A percentile compares a stretch with the other conserved stretches of the same genome.
phyloP scores from a whole-genome alignment of 2,113 vertebrate species.

The Pangasianodon gigas region DNA sequence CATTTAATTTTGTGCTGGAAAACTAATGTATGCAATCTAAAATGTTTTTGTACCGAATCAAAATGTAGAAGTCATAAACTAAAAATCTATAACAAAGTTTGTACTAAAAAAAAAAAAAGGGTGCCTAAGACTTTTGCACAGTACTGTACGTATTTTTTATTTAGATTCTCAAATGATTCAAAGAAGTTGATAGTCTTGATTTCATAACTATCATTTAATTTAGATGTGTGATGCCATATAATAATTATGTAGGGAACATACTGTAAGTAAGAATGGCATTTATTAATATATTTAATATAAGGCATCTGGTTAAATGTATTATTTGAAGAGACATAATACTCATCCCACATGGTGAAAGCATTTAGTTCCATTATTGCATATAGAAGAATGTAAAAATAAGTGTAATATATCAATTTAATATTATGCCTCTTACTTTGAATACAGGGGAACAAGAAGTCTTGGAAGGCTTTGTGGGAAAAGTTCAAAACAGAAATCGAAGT shows the following conservation, averaged over 20 bases:
- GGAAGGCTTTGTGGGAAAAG: slow-evolving; percentile 71
- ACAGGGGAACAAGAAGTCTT: slow-evolving; percentile 58
- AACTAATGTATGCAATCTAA: no score
- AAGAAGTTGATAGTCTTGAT: not conserved
- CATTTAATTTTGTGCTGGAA: no score
- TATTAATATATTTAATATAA: not conserved
- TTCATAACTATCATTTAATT: not conserved
- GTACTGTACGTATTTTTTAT: not conserved
- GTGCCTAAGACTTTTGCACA: no score
- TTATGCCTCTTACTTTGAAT: not conserved
- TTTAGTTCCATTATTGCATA: not conserved
- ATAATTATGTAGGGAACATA: not conserved
- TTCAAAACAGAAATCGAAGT: slow-evolving; percentile 76
- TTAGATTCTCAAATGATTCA: not conserved
- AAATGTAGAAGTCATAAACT: no score
- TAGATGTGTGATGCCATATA: not conserved
- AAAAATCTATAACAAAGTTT: no score
- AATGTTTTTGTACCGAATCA: no score
- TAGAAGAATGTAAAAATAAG: not conserved
- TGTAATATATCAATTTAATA: no score
- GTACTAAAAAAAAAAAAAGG: no score
- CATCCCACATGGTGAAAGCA: not conserved
- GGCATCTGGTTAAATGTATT: not conserved
- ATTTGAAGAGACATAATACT: not conserved
- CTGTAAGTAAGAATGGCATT: not conserved